phyloP scores from a whole-genome alignment of 2,113 vertebrate species.

The Alouatta palliata region DNA sequence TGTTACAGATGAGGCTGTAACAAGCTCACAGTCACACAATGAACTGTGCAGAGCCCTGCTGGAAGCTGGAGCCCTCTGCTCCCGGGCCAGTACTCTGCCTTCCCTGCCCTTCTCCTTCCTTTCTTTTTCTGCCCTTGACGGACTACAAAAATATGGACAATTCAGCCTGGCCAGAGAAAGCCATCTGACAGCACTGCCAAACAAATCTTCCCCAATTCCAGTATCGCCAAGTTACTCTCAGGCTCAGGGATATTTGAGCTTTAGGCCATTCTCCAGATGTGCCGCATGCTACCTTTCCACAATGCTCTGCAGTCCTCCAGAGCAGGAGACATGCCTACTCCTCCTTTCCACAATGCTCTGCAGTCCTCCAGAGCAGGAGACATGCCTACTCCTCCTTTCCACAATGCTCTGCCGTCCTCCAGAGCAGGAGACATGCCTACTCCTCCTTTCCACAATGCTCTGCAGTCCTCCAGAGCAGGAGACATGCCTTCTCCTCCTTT shows the following conservation, averaged over 20 bases:
- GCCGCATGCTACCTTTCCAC: not conserved
- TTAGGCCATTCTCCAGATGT: not conserved
- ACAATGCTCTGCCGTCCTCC: not conserved
- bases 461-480: not conserved
- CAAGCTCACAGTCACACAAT: not conserved
- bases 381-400: not conserved
- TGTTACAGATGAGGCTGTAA: not conserved
- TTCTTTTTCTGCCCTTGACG: not conserved
- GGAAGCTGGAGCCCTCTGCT: not conserved
- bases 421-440: not conserved
- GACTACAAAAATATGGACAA: not conserved
- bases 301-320: not conserved
- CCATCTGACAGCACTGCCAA: not conserved
- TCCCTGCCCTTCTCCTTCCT: not conserved
- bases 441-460: not conserved
- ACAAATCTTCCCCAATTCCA: not conserved
- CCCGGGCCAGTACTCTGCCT: not conserved
- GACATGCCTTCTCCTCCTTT: not conserved
- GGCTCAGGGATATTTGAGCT: not conserved
- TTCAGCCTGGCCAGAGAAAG: not conserved
- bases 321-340: not conserved
- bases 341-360: not conserved
- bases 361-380: not conserved
- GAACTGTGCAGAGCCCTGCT: not conserved
- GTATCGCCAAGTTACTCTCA: not conserved